Evolutionary conservation across 1,140 invertebrate genomes (phyloP), one percentile per base, ranked within the genome.

Genomic region (Mamestra configurata): DNA sequence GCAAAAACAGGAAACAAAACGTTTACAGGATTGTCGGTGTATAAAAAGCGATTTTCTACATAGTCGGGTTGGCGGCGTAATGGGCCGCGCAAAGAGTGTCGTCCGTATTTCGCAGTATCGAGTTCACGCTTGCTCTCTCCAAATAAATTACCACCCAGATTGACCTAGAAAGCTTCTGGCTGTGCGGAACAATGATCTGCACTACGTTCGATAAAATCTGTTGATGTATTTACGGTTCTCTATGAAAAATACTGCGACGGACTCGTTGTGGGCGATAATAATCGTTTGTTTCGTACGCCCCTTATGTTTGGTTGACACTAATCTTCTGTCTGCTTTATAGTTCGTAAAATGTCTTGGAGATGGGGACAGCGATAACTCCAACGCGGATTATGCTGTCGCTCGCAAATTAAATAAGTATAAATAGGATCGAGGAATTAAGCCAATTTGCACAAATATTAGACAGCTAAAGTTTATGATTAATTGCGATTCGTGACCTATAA

Each of bases 131-230:
- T 79, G 80, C 83, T 88, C 84, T 84, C 86, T 82, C 84, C 87
- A 90, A 89, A 89, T 89, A 89, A 90, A 91, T 89, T 90, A 88
- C 85, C 84, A 82, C 59, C 80, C 80, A 86, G 86, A 91, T 91
- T 91, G 90, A 90, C 90, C 90, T 73, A 90, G 85, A 91, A 89
- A 89, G 83, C 84, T 89, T 78, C 79, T 79, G 59, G 77, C 72
- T 77, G 77, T 71, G 78, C 82, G 80, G 77, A 84, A 88, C 86
- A 88, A 87, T 88, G 84, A 81, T 79, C 82, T 80, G 80, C 77
- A 80, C 66, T 68, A 71, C 53, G 53, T 76, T 79, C 49, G 61
- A 78, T 80, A 77, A 77, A 77, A 79, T 77, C 64, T 22, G 27
- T 77, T 72, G 53, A 72, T 77, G 66, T 77, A 72, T 64, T 77